Conservation (phyloP, 1,140 invertebrate genomes). For the Drosophila ohnishii region DNA sequence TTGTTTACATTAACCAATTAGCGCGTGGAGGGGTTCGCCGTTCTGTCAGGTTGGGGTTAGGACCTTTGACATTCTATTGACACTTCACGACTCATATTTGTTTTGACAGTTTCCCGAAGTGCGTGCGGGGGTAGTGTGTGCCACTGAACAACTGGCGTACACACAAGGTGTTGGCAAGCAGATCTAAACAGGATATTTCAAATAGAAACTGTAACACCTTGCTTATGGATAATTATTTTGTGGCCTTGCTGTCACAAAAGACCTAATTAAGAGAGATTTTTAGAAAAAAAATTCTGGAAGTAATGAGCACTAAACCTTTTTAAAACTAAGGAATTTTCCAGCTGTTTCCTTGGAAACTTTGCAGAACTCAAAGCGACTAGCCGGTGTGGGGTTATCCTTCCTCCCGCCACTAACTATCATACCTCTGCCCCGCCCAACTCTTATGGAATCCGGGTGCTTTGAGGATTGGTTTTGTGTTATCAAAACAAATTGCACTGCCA, state of each 20-base stretch:
- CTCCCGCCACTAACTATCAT: conserved; percentile 14
- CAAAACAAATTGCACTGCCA: conserved; percentile 73
- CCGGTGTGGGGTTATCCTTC: not conserved
- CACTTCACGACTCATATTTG: conserved; percentile 74
- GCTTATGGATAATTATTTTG: not conserved
- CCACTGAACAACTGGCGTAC: conserved; percentile 11
- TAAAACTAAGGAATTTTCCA: not conserved
- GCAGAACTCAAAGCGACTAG: conserved; percentile 16
- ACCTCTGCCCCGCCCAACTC: not conserved
- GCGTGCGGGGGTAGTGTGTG: conserved; percentile 23
- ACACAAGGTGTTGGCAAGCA: not conserved
- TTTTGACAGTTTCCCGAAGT: conserved; percentile 57
- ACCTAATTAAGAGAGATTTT: not conserved
- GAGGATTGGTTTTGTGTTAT: conserved; percentile 65
- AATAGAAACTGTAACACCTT: not conserved
- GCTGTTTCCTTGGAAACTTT: not conserved
- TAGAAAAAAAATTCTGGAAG: not conserved
- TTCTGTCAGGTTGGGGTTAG: conserved; percentile 37
- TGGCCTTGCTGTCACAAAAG: not conserved
- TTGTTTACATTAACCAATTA: conserved; percentile 82
- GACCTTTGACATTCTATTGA: conserved; percentile 75
- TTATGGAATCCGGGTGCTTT: conserved; percentile 28
- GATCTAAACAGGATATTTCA: not conserved
- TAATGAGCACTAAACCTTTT: not conserved
- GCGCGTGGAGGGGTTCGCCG: conserved; percentile 31